Evolutionary conservation across 2,888 invertebrate species (phyloP).

Genomic region (Hipparchia semele): DNA sequence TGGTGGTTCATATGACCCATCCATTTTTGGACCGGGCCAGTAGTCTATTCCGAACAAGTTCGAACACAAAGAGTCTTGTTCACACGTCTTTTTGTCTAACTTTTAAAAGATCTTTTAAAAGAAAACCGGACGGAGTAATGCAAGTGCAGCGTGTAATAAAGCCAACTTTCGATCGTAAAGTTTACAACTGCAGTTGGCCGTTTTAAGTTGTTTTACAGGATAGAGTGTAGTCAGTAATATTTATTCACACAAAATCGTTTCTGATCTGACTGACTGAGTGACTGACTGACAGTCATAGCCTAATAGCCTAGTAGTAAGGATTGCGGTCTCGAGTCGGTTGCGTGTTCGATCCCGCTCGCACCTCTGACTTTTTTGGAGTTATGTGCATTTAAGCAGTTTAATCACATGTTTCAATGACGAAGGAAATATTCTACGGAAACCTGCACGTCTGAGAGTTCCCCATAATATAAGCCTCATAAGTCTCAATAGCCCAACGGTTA

Average conservation of each 20-base stretch:
- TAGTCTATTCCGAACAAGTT: background rate
- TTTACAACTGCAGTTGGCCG: slow-evolving; percentile 30
- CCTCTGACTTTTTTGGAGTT: no score
- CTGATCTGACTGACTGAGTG: background rate
- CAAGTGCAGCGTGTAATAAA: slow-evolving; percentile 30
- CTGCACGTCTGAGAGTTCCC: no score
- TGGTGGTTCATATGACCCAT: no score
- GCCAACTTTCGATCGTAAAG: slow-evolving; percentile 34
- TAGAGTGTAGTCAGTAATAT: background rate
- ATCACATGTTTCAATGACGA: no score
- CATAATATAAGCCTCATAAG: no score
- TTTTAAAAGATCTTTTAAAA: slow-evolving; percentile 28
- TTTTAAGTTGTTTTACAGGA: slow-evolving; percentile 24
- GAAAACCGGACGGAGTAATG: slow-evolving; percentile 26
- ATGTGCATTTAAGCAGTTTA: no score
- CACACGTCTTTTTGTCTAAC: slow-evolving; percentile 19
- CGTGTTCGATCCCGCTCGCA: no score
- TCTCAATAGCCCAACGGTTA: no score
- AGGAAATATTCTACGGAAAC: no score
- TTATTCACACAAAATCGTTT: background rate
- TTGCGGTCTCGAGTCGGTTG: no score
- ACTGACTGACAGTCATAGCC: background rate
- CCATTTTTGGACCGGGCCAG: no score
- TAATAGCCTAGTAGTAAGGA: no score
- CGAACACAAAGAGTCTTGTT: slow-evolving; percentile 15